Percentiles rank a stretch among this genome's conserved stretches.
These are phyloP conservation scores for Meloidogyne chitwoodi DNA, from an alignment of 1,140 invertebrate genomes.

Conservation along the genomic window DNA sequence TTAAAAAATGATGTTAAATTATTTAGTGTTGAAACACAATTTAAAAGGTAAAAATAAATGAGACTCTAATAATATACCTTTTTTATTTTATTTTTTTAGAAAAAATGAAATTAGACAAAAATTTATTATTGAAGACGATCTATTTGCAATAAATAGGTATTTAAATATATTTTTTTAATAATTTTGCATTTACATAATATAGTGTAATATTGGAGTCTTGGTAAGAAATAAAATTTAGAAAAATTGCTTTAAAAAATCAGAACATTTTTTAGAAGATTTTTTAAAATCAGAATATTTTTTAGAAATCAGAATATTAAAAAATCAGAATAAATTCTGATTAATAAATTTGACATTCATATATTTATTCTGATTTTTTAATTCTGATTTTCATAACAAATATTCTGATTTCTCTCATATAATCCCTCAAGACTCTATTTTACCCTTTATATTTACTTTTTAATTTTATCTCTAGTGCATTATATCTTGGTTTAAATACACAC, in stretches of 20 bases:
- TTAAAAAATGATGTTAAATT: constrained; percentile 5
- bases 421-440: not conserved
- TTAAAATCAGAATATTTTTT: too few species aligned
- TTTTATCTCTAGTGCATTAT: not conserved
- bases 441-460: not conserved
- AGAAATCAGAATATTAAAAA: too few species aligned
- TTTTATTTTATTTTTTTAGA: not conserved
- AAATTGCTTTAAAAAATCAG: too few species aligned
- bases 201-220: not conserved
- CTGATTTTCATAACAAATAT: too few species aligned
- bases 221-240: too few species aligned
- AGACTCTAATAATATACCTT: not conserved
- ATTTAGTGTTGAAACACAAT: not conserved
- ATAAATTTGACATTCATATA: too few species aligned
- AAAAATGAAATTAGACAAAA: not conserved
- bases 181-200: not conserved
- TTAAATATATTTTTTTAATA: not conserved
- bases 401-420: too few species aligned
- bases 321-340: not conserved
- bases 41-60: not conserved
- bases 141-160: not conserved
- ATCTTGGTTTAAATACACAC: constrained; percentile 4
- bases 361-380: too few species aligned
- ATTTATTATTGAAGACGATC: not conserved
- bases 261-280: too few species aligned